Percentiles rank a stretch among this genome's conserved stretches.
Conservation (phyloP, 1,140 invertebrate species). For the Drosophila aff. region DNA sequence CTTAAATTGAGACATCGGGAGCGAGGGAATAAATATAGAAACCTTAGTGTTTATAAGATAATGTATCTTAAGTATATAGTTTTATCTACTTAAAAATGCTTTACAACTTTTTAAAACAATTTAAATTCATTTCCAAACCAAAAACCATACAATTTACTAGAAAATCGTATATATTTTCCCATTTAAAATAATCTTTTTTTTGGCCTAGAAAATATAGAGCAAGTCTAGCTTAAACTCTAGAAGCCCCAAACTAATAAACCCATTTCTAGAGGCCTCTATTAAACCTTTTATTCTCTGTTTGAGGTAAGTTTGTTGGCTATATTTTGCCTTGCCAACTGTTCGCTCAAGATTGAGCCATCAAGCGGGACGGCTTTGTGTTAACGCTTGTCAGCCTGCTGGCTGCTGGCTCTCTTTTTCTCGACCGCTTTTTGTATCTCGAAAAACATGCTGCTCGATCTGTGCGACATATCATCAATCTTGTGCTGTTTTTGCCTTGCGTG, state of each 20-base stretch:
- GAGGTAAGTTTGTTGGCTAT: background rate
- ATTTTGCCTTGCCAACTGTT: constrained; percentile 56
- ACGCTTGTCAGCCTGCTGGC: constrained; percentile 64
- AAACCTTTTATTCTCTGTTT: background rate
- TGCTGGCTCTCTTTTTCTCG: constrained; percentile 7
- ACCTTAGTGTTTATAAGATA: too few species aligned
- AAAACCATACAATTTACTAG: too few species aligned
- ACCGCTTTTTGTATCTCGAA: constrained; percentile 22
- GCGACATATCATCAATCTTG: constrained; percentile 80
- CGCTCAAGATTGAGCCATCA: constrained; percentile 26
- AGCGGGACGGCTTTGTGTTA: constrained; percentile 54
- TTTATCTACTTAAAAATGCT: background rate
- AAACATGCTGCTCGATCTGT: constrained; percentile 56
- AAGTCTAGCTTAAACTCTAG: constrained; percentile 1
- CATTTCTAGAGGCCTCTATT: background rate
- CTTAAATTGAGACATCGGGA: constrained; percentile 50
- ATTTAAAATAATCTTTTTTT: background rate
- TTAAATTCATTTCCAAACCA: too few species aligned
- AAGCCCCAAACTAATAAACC: background rate
- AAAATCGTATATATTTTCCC: background rate
- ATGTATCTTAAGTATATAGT: background rate
- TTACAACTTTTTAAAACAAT: too few species aligned
- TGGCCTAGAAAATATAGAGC: background rate
- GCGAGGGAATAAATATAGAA: background rate
- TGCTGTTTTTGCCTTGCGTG: constrained; percentile 38